Evolutionary conservation across 2,797 vertebrate genomes (phyloP).

Genomic region (Protonibea diacanthus): DNA sequence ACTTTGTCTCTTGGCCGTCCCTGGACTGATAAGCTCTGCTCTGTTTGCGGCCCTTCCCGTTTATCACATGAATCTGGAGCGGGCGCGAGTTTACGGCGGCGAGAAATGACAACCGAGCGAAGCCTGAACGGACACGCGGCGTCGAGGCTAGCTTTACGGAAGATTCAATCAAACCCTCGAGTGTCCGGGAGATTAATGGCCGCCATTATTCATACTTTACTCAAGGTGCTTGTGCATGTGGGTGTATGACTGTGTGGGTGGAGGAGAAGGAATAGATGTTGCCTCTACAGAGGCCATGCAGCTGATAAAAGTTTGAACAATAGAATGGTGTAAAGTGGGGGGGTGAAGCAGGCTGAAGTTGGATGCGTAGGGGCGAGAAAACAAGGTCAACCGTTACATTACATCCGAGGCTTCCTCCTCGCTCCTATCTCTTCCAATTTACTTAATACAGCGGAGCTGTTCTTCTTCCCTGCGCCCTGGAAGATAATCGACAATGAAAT

Average conservation of each 20-base stretch:
- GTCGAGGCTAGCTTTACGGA: conserved; percentile 46
- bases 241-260: no score
- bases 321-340: conserved; percentile 3
- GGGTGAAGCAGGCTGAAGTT: neutral
- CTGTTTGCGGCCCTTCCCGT: conserved; percentile 13
- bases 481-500: conserved; percentile 68
- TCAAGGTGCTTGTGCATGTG: conserved; percentile 39
- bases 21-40: conserved; percentile 20
- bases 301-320: conserved; percentile 18
- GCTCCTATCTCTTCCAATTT: conserved; percentile 58
- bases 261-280: conserved; percentile 21
- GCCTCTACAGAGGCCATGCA: conserved; percentile 7
- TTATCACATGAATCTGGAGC: conserved; percentile 22
- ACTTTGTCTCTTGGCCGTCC: conserved; percentile 1
- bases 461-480: conserved; percentile 24
- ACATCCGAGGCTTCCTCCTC: conserved; percentile 31
- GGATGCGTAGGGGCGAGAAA: neutral
- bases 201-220: conserved; percentile 60
- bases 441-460: conserved; percentile 44
- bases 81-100: neutral
- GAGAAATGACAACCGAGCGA: conserved; percentile 32
- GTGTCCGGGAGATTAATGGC: conserved; percentile 67
- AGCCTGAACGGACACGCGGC: neutral
- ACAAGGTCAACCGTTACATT: conserved; percentile 49
- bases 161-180: conserved; percentile 67